Evolutionary conservation across 1,140 invertebrate species (phyloP).

Genomic region (Cyphomyrmex costatus): DNA sequence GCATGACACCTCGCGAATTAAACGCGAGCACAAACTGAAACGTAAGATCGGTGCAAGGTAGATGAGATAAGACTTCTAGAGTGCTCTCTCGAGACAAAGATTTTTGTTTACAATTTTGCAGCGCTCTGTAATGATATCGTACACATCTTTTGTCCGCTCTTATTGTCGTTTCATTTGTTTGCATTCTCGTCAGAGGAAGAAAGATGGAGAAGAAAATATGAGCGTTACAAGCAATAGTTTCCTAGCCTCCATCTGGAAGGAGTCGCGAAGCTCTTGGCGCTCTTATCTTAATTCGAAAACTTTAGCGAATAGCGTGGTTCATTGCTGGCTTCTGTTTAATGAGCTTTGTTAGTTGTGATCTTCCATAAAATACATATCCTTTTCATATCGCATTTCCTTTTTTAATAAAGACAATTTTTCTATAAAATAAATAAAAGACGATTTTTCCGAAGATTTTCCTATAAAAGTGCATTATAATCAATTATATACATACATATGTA

Average conservation of each 20-base stretch:
- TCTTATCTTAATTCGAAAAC: conserved; percentile 80
- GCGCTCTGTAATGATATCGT: conserved; percentile 16
- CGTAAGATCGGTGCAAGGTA: not conserved
- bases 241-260: not conserved
- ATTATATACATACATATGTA: not conserved
- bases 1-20: not conserved
- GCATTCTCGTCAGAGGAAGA: conserved; percentile 19
- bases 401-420: not conserved
- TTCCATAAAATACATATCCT: not conserved
- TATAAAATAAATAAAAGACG: too few relatives aligned
- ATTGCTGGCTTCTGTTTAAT: conserved; percentile 10
- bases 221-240: not conserved
- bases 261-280: not conserved
- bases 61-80: conserved; percentile 32
- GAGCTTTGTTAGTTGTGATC: conserved; percentile 35
- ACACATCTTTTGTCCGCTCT: conserved; percentile 43
- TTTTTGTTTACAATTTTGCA: conserved; percentile 35
- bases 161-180: conserved; percentile 62
- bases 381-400: not conserved
- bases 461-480: not conserved
- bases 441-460: not conserved
- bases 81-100: conserved; percentile 14
- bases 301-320: conserved; percentile 63
- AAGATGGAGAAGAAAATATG: not conserved
- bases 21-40: conserved; percentile 36